Percentiles rank a stretch among this genome's conserved stretches.
phyloP scores from a whole-genome alignment of 1,140 invertebrate genomes.

The Brachionus angularis region DNA sequence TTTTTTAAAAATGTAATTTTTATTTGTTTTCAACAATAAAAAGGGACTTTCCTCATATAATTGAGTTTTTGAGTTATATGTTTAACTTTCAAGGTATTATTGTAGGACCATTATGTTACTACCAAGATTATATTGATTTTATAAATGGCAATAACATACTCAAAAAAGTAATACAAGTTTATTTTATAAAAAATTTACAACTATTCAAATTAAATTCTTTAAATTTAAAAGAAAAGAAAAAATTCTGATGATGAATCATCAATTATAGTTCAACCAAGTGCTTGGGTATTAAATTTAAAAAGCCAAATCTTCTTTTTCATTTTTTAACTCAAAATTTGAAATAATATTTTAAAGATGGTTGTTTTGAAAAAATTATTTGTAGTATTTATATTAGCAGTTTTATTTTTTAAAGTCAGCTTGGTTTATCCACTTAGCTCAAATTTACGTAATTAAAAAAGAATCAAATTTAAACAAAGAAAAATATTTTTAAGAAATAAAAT shows the following conservation, averaged over 20 bases:
- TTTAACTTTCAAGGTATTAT: slow-evolving; percentile 45
- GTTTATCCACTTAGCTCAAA: slow-evolving; percentile 62
- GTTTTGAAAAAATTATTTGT: slow-evolving; percentile 66
- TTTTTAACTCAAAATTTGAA: too few species aligned
- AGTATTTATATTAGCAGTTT: slow-evolving; percentile 61
- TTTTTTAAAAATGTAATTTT: not conserved
- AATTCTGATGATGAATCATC: not conserved
- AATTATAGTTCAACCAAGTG: slow-evolving; percentile 31
- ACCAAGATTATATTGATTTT: slow-evolving; percentile 44
- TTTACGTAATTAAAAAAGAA: slow-evolving; percentile 48
- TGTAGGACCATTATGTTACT: slow-evolving; percentile 45
- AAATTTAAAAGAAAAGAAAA: slow-evolving; percentile 22
- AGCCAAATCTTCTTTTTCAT: not conserved
- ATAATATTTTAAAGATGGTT: slow-evolving; percentile 49
- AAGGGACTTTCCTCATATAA: slow-evolving; percentile 20
- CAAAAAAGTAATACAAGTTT: not conserved
- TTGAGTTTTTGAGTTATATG: slow-evolving; percentile 45
- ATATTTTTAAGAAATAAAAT: slow-evolving; percentile 14
- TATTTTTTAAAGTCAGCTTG: slow-evolving; percentile 65
- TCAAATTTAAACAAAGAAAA: slow-evolving; percentile 28
- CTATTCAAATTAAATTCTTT: not conserved
- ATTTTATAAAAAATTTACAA: not conserved
- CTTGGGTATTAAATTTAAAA: not conserved
- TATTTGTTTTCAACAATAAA: not conserved
- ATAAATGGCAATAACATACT: slow-evolving; percentile 42